A percentile compares a stretch with the other conserved stretches of the same genome.
Conservation (phyloP, 1,140 invertebrate genomes). For the Cylas formicarius region DNA sequence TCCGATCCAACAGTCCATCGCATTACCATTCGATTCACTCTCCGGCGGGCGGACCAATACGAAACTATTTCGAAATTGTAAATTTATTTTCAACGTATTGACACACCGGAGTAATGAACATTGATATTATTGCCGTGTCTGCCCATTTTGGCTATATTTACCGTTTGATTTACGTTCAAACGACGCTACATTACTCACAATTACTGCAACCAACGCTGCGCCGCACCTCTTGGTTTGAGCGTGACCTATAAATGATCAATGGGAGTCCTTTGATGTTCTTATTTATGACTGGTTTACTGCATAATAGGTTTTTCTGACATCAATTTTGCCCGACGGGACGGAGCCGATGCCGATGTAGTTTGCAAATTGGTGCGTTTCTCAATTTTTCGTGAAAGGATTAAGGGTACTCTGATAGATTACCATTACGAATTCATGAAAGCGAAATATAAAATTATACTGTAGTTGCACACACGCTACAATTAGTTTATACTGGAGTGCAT, state of each 20-base stretch:
- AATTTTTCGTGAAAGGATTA: too few relatives aligned
- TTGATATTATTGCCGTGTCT: slow-evolving; percentile 36
- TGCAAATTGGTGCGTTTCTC: too few relatives aligned
- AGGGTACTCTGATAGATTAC: too few relatives aligned
- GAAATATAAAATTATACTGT: too few relatives aligned
- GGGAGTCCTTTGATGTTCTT: slow-evolving; percentile 16
- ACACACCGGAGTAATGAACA: slow-evolving; percentile 30
- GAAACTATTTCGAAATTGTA: too few relatives aligned
- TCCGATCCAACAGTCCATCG: slow-evolving; percentile 1
- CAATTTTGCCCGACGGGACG: too few relatives aligned
- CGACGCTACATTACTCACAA: slow-evolving; percentile 38
- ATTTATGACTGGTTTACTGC: slow-evolving; percentile 21
- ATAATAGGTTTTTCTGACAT: neutral
- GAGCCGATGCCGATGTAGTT: too few relatives aligned
- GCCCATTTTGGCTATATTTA: slow-evolving; percentile 38
- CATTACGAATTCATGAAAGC: too few relatives aligned
- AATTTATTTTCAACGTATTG: slow-evolving; percentile 4
- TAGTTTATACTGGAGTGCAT: too few relatives aligned
- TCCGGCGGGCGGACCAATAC: too few relatives aligned
- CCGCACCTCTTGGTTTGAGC: slow-evolving; percentile 36
- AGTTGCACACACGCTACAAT: too few relatives aligned
- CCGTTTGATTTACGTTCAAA: slow-evolving; percentile 33
- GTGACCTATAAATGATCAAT: slow-evolving; percentile 24
- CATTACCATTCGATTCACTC: too few relatives aligned
- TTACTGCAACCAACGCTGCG: slow-evolving; percentile 34